A percentile compares a stretch with the other conserved stretches of the same genome.
phyloP scores from a whole-genome alignment of 2,113 vertebrate species.

The Hydrochoerus hydrochaeris region DNA sequence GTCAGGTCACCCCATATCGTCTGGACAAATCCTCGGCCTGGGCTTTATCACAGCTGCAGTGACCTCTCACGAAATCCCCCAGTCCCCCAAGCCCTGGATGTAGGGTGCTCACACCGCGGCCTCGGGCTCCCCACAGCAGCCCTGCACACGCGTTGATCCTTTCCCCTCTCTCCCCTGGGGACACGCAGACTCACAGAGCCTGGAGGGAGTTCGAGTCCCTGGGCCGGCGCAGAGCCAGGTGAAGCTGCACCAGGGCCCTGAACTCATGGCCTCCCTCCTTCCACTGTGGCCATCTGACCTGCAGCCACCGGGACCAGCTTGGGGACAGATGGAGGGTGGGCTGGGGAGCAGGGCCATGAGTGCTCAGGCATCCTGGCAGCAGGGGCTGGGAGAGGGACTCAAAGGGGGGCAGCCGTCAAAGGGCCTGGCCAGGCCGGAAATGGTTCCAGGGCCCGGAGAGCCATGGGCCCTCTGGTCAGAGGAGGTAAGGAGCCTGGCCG shows the following conservation, averaged over 20 bases:
- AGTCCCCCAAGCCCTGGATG: neutral
- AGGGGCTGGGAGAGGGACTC: rapidly evolving
- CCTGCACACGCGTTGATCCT: neutral
- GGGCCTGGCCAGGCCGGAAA: neutral
- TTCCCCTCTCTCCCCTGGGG: neutral
- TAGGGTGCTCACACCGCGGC: neutral
- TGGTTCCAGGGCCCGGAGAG: neutral
- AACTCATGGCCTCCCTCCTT: neutral
- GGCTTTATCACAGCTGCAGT: rapidly evolving
- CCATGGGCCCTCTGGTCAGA: neutral
- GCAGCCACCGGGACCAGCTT: neutral
- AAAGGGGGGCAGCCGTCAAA: neutral
- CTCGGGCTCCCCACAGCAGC: rapidly evolving
- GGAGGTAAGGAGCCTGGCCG: rapidly evolving
- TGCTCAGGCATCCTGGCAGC: rapidly evolving
- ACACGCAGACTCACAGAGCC: neutral
- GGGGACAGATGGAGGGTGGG: rapidly evolving
- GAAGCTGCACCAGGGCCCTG: neutral
- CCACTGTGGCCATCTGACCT: neutral
- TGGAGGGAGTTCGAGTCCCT: neutral
- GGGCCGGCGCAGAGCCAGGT: rapidly evolving
- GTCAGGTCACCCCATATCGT: neutral
- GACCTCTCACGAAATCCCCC: rapidly evolving
- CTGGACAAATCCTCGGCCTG: neutral
- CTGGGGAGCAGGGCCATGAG: neutral